Evolutionary conservation across 2,113 vertebrate genomes (phyloP), one percentile per base, ranked within the genome.

Genomic region (Serranochromis macrocephalus): DNA sequence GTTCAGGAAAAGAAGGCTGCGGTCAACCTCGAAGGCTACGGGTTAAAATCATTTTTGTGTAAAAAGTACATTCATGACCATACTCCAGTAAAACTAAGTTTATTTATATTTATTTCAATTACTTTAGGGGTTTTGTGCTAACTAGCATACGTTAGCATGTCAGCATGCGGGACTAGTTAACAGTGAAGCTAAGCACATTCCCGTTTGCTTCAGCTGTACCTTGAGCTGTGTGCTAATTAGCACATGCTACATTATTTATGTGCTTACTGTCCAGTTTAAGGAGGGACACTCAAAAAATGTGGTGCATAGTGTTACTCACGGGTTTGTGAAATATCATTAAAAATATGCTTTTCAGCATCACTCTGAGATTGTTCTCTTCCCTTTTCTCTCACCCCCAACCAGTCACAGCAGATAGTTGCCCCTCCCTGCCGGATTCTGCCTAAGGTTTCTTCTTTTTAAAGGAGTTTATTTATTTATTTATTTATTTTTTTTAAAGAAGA

Each of bases 181-280:
- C 63, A 68, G 36, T 68, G 63, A 68, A 68, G 7, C 36, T 40
- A 73, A 73, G 13, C 21, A 71, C 66, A 45, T 73, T 73, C 8
- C 38, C 13, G 1, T 24, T 24, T 45, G 66, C 21, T 73, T 73
- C 8, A 26, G 21, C 38, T 73, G 3, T 0, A 45, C 0, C 8
- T 45, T 45, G 33, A 38, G 33, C 61, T 13, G 33, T 17, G 66
- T 16, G 66, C 66, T 73, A 73, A 73, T 73, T 73, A 45, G 21
- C 66, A 26, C 38, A 73, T 26, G 38, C n/a, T 45, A 45, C 7
- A 42, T 4, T 26, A 45, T 14, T 26, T 4, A 73, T 45, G 38
- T 45, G 66, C 13, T 71, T 73, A 45, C 13, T 42, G 21, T 73
- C 66, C 38, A 73, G 8, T 16, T 42, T 73, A 21, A 21, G 36